Percentiles rank a stretch among this genome's conserved stretches.
These are phyloP conservation scores for Lepilemur septentrionalis DNA, from an alignment of 2,797 vertebrate genomes.

Conservation along the genomic window DNA sequence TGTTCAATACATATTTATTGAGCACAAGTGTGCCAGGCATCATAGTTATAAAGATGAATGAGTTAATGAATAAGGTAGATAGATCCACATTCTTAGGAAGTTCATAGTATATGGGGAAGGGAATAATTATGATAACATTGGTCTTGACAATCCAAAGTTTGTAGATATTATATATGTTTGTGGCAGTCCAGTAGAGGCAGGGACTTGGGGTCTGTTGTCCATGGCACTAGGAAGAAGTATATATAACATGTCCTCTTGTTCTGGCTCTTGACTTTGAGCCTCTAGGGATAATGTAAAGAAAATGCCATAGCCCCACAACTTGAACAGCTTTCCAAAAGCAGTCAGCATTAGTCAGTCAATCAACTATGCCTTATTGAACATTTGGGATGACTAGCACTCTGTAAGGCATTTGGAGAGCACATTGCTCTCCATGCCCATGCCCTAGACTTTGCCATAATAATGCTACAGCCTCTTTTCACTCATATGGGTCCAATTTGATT, in stretches of 20 bases:
- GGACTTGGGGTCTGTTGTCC: not conserved
- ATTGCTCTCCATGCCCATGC: fast-evolving
- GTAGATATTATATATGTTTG: not conserved
- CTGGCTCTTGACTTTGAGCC: not conserved
- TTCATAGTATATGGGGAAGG: not conserved
- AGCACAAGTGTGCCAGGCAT: not conserved
- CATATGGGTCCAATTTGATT: not conserved
- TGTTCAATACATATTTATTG: not conserved
- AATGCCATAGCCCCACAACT: not conserved
- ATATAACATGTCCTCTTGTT: not conserved
- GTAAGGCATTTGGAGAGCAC: not conserved
- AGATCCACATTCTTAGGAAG: not conserved
- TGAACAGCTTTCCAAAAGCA: not conserved
- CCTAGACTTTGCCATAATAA: not conserved
- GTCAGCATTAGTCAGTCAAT: not conserved
- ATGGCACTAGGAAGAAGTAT: not conserved
- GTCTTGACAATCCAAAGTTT: not conserved
- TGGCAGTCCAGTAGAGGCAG: not conserved
- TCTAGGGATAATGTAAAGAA: not conserved
- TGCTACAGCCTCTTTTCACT: not conserved
- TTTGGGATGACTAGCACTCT: not conserved
- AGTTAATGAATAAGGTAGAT: not conserved
- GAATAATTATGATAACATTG: not conserved
- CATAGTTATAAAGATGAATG: not conserved
- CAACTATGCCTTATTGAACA: not conserved